These are phyloP conservation scores for Calliphora vomitoria DNA, from an alignment of 2,888 invertebrate species.

Conservation along the genomic window DNA sequence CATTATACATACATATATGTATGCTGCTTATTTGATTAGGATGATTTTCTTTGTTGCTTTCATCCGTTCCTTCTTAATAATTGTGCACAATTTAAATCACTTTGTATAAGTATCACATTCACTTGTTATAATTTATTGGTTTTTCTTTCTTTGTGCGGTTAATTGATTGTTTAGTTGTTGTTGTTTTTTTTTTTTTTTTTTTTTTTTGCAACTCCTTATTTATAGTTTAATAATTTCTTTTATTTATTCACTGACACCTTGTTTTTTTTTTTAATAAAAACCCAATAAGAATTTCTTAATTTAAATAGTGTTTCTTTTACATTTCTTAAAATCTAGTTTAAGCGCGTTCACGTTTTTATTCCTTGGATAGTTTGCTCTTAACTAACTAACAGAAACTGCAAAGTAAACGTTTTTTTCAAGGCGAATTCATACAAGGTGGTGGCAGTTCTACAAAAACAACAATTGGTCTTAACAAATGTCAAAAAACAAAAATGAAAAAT, in stretches of 20 bases:
- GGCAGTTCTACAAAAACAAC: too few relatives aligned
- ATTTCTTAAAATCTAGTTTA: slow-evolving; percentile 6
- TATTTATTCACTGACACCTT: slow-evolving; percentile 19
- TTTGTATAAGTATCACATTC: neutral
- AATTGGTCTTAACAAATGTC: too few relatives aligned
- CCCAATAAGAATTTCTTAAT: neutral
- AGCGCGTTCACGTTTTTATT: slow-evolving; percentile 41
- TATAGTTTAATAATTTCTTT: neutral
- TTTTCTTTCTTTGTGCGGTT: too few relatives aligned
- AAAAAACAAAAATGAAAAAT: too few relatives aligned
- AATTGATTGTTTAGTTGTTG: too few relatives aligned
- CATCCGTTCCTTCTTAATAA: neutral
- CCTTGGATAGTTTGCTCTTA: slow-evolving; percentile 47
- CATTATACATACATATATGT: neutral
- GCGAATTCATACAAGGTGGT: too few relatives aligned
- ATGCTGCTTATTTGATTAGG: neutral
- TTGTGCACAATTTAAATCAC: too few relatives aligned
- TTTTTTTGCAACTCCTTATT: too few relatives aligned
- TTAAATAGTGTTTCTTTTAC: slow-evolving; percentile 1
- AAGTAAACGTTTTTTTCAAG: slow-evolving; percentile 39
- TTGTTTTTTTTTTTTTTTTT: too few relatives aligned
- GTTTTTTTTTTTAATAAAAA: too few relatives aligned
- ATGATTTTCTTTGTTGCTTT: neutral
- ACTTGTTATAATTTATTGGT: neutral
- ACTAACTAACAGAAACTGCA: slow-evolving; percentile 57